A percentile compares a stretch with the other conserved stretches of the same genome.
These are phyloP conservation scores for Melinaea marsaeus DNA, from an alignment of 2,888 invertebrate genomes.

Conservation along the genomic window DNA sequence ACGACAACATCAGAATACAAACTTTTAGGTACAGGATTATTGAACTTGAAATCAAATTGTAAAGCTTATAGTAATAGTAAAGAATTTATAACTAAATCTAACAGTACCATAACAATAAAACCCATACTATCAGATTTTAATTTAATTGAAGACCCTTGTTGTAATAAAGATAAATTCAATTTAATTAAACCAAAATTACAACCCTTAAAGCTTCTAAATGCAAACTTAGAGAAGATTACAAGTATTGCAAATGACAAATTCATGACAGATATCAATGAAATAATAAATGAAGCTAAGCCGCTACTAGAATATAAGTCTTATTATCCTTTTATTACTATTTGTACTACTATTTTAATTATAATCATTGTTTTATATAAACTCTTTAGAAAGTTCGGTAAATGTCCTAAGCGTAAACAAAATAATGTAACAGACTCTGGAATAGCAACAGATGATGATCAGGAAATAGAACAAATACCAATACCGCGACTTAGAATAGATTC, in stretches of 20 bases:
- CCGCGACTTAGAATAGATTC: no score
- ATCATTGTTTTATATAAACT: not conserved
- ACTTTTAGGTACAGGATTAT: no score
- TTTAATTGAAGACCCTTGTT: not conserved
- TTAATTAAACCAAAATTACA: not conserved
- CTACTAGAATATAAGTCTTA: not conserved
- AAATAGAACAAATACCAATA: no score
- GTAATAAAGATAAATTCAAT: constrained; percentile 1
- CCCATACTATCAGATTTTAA: no score
- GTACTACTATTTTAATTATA: not conserved
- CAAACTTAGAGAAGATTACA: not conserved
- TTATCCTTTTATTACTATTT: not conserved
- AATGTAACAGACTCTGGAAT: not conserved
- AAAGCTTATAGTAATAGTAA: no score
- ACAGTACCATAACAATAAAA: no score
- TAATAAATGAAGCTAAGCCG: constrained; percentile 1
- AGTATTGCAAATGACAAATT: not conserved
- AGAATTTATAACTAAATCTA: no score
- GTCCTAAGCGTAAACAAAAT: not conserved
- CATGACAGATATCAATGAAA: constrained; percentile 6
- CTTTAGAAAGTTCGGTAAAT: no score
- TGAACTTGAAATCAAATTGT: no score
- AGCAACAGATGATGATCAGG: no score
- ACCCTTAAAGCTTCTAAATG: not conserved
- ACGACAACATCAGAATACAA: no score